Percentiles rank a stretch among this genome's conserved stretches.
Evolutionary conservation across 2,888 invertebrate genomes (phyloP).

Genomic region (Melanotus villosus): DNA sequence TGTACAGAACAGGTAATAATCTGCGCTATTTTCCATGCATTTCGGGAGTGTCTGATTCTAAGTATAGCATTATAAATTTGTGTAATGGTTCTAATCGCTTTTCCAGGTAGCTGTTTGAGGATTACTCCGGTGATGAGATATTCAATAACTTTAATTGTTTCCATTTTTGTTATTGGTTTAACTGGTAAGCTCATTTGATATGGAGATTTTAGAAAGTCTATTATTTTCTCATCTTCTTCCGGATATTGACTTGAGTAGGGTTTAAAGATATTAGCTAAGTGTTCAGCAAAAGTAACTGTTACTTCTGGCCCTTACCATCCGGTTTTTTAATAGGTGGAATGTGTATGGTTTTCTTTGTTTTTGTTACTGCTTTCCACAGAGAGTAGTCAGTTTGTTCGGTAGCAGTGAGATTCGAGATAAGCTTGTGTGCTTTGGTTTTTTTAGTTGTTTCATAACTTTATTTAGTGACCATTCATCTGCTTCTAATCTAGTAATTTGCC

Average conservation of each 20-base stretch:
- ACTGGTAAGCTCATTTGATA: slow-evolving; percentile 12
- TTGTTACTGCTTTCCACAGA: background rate
- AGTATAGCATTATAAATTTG: no score
- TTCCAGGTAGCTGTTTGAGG: background rate
- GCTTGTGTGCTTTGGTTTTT: slow-evolving; percentile 4
- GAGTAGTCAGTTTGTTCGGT: background rate
- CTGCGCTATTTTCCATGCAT: no score
- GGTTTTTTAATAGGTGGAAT: slow-evolving; percentile 9
- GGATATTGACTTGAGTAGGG: background rate
- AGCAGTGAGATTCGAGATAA: background rate
- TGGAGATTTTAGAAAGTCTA: slow-evolving; percentile 8
- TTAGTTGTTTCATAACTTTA: slow-evolving; percentile 3
- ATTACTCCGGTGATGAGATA: no score
- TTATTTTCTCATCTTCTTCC: slow-evolving; percentile 7
- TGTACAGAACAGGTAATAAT: no score
- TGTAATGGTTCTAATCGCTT: no score
- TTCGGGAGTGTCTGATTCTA: no score
- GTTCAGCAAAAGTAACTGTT: slow-evolving; percentile 5
- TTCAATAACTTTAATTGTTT: no score
- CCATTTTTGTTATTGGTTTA: no score
- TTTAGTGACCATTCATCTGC: background rate
- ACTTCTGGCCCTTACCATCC: background rate
- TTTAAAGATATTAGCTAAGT: background rate
- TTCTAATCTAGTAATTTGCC: background rate
- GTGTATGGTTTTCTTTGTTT: background rate